Conservation (phyloP, 2,797 vertebrate species). For the Hydrophis major region DNA sequence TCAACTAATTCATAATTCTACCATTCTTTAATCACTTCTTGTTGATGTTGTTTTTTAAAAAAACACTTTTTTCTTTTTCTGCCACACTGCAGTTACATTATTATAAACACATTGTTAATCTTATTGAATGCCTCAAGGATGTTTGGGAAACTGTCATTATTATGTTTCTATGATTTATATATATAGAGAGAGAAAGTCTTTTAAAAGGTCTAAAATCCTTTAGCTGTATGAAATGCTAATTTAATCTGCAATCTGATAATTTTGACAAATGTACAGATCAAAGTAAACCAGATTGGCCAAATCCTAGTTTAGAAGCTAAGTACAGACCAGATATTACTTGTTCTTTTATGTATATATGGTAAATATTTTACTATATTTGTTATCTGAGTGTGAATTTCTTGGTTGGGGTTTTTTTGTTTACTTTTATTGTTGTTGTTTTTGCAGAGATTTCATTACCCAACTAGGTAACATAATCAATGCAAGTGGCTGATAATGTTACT, state of each 20-base stretch:
- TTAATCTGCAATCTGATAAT: neutral
- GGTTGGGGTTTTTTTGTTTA: neutral
- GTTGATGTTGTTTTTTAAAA: neutral
- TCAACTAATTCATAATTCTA: neutral
- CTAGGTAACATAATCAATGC: neutral
- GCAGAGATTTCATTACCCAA: neutral
- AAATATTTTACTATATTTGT: neutral
- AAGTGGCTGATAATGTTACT: neutral
- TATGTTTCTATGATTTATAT: neutral
- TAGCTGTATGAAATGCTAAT: neutral
- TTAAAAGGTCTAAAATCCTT: neutral
- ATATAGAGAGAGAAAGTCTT: neutral
- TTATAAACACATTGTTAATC: neutral
- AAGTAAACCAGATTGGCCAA: slow-evolving; percentile 19
- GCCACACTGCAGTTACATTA: neutral
- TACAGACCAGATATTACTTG: neutral
- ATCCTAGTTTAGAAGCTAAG: slow-evolving; percentile 37
- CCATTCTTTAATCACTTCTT: neutral
- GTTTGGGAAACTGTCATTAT: neutral
- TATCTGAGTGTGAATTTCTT: neutral
- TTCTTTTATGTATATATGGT: slow-evolving; percentile 20
- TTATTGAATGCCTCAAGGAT: neutral
- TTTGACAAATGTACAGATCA: slow-evolving; percentile 15
- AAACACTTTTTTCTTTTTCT: neutral
- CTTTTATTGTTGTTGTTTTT: neutral